Evolutionary conservation across 1,140 invertebrate species (phyloP).

Genomic region (Telenomus remus): DNA sequence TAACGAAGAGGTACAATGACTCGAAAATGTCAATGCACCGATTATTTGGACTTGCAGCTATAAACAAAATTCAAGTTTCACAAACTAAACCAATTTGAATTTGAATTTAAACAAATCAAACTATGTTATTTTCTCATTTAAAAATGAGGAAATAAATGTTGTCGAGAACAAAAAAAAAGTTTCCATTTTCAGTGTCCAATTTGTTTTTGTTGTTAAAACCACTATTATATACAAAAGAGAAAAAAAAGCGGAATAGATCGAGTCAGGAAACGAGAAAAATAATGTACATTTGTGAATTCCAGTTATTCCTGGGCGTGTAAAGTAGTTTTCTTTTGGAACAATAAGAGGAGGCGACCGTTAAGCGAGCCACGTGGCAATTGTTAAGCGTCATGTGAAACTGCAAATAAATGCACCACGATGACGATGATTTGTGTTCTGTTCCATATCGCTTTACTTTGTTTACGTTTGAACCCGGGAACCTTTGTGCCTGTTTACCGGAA

Average conservation of each 20-base stretch:
- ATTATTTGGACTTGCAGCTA: conserved; percentile 2
- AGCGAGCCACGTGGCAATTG: conserved; percentile 44
- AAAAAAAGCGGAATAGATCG: too few species aligned
- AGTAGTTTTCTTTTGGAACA: conserved; percentile 18
- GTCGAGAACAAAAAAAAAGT: too few species aligned
- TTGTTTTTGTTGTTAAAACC: too few species aligned
- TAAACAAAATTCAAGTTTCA: too few species aligned
- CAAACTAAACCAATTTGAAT: too few species aligned
- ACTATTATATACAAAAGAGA: too few species aligned
- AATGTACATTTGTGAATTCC: conserved; percentile 5
- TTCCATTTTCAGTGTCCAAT: too few species aligned
- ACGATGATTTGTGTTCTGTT: conserved; percentile 33
- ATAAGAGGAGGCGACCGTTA: conserved; percentile 26
- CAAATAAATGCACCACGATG: conserved; percentile 42
- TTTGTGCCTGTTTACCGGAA: conserved; percentile 40
- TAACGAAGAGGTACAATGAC: conserved; percentile 2
- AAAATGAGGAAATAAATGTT: too few species aligned
- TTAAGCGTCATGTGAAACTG: conserved; percentile 44
- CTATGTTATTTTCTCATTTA: too few species aligned
- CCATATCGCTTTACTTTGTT: conserved; percentile 1
- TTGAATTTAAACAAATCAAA: too few species aligned
- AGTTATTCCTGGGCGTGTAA: conserved; percentile 22
- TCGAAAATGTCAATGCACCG: conserved; percentile 13
- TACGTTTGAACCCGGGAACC: conserved; percentile 22
- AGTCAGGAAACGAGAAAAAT: too few species aligned